phyloP scores from a whole-genome alignment of 2,113 vertebrate genomes.

The Peromyscus polionotus region DNA sequence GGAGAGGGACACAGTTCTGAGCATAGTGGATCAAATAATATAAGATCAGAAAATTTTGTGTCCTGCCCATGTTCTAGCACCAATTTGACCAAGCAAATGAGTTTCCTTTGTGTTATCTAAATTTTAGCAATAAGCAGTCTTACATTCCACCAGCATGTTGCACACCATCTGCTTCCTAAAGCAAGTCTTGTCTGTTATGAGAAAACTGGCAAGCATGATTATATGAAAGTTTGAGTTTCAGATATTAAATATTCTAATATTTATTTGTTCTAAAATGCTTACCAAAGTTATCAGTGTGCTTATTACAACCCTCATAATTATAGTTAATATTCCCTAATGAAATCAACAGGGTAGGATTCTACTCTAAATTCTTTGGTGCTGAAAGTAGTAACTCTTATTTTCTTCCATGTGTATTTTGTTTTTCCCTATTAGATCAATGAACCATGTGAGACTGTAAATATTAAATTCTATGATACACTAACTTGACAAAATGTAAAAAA shows the following conservation, averaged over 20 bases:
- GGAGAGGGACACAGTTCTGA: neutral
- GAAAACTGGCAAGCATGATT: slow-evolving; percentile 59
- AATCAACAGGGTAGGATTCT: slow-evolving; percentile 43
- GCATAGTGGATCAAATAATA: neutral
- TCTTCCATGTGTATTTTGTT: slow-evolving; percentile 40
- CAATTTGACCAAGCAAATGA: neutral
- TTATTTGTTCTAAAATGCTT: slow-evolving; percentile 69
- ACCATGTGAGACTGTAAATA: slow-evolving; percentile 53
- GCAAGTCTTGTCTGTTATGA: slow-evolving; percentile 38
- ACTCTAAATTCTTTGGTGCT: neutral
- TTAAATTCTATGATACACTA: slow-evolving; percentile 63
- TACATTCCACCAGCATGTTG: slow-evolving; percentile 5
- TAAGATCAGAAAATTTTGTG: neutral
- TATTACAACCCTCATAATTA: slow-evolving; percentile 55
- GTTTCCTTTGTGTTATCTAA: neutral
- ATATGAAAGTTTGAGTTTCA: slow-evolving; percentile 59
- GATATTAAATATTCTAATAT: slow-evolving; percentile 77
- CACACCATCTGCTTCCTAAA: slow-evolving; percentile 52
- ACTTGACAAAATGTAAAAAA: slow-evolving; percentile 72
- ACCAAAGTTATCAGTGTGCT: slow-evolving; percentile 62
- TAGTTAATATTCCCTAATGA: slow-evolving; percentile 67
- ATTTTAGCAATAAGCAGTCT: slow-evolving; percentile 30
- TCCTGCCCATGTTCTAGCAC: neutral
- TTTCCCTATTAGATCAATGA: slow-evolving; percentile 47
- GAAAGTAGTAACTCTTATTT: slow-evolving; percentile 40